Evolutionary conservation across 2,797 vertebrate species (phyloP).

Genomic region (Periparus ater): DNA sequence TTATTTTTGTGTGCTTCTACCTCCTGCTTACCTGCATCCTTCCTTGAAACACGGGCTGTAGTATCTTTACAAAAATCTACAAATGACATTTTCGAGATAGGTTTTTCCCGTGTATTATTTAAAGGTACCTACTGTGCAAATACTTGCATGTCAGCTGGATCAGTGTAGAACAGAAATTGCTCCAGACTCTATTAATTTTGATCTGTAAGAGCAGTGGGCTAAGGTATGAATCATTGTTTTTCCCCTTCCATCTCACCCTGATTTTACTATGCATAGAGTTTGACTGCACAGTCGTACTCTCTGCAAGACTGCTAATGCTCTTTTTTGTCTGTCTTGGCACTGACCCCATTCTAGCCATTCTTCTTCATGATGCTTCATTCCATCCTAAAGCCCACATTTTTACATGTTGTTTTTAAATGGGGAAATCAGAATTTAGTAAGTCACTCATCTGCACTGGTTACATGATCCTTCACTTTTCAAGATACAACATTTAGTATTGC

Average conservation of each 20-base stretch:
- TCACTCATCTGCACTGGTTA: not conserved
- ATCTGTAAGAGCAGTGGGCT: not conserved
- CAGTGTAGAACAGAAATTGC: not conserved
- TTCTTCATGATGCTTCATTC: not conserved
- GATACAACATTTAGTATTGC: not conserved
- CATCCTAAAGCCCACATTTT: conserved; percentile 18
- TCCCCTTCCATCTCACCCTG: not conserved
- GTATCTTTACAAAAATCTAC: not conserved
- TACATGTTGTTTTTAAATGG: not conserved
- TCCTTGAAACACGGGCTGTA: not conserved
- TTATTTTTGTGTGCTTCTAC: not conserved
- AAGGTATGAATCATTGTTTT: conserved; percentile 5
- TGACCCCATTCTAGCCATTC: conserved; percentile 2
- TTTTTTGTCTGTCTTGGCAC: conserved; percentile 37
- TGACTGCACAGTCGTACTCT: not conserved
- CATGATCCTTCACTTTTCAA: not conserved
- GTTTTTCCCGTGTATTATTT: not conserved
- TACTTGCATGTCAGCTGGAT: not conserved
- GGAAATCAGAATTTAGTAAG: not conserved
- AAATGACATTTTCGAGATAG: not conserved
- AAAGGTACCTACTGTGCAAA: not conserved
- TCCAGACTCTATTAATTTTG: conserved; percentile 1
- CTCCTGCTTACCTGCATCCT: not conserved
- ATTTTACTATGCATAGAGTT: not conserved
- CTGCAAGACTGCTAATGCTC: conserved; percentile 20